Evolutionary conservation across 1,140 invertebrate genomes (phyloP), one percentile per base, ranked within the genome.

Genomic region (Drosophila pachea): DNA sequence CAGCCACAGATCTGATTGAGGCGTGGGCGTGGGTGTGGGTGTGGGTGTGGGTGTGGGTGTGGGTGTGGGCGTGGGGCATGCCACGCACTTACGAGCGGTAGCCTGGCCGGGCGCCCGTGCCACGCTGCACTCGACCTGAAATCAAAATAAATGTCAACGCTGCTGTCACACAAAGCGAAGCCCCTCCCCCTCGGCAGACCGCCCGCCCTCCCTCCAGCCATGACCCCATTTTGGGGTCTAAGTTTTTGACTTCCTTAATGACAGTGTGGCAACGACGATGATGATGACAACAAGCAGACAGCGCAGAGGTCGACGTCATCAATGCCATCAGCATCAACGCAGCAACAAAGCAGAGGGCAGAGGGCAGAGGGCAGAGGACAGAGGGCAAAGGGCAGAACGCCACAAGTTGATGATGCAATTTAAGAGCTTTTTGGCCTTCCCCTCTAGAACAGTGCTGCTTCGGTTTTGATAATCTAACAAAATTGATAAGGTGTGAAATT

Each of bases 401-500:
- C 65, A 56, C 67, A 69, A 59, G 36, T 56, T 79, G 79, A 76
- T 84, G 79, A 66, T 84, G 79, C 79, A 84, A 84, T 86, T 86
- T 73, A 78, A 73, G 69, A 70, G 66, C 53, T 75, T 52, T 67
- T 33, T 36, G 22, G 42, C 58, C 29, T 53, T 52, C 45, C 43
- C 43, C 38, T 9, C 62, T 32, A 33, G 54, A n/a, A 36, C 12
- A 42, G 36, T 16, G 47, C 55, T 62, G 56, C 48, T 74, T 81
- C 64, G 64, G 71, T 81, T 81, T 81, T 86, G 79, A 86, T 86
- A 86, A 86, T 86, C 77, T 86, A 81, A 67, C 74, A 86, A 86
- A 86, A 86, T 86, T 86, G 81, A 84, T 86, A 84, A 84, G 81
- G 81, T 86, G 81, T 86, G 82, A 86, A 86, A 86, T 86, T 74